These are phyloP conservation scores for Steinernema scapterisci DNA, from an alignment of 2,888 invertebrate species.

Conservation along the genomic window DNA sequence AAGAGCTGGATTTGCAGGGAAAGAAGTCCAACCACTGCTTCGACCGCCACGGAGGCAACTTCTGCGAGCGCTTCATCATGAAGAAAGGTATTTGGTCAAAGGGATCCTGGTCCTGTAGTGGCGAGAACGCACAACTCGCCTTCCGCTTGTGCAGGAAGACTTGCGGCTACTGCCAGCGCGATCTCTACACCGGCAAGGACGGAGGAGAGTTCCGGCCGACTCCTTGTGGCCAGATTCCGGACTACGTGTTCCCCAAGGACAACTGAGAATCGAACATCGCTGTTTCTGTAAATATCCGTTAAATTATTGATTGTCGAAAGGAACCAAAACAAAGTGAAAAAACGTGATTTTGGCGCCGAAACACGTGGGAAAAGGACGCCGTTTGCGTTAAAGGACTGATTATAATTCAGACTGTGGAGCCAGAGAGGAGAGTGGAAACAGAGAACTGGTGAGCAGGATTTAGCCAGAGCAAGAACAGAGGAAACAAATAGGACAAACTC, in stretches of 20 bases:
- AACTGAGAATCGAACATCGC: neutral
- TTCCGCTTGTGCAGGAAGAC: slow-evolving; percentile 62
- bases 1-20: slow-evolving; percentile 37
- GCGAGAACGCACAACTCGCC: slow-evolving; percentile 55
- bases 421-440: too few species aligned
- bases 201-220: slow-evolving; percentile 18
- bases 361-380: too few species aligned
- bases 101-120: slow-evolving; percentile 58
- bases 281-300: slow-evolving; percentile 5
- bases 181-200: slow-evolving; percentile 46
- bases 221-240: slow-evolving; percentile 18
- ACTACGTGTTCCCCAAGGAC: slow-evolving; percentile 12
- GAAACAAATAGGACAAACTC: too few species aligned
- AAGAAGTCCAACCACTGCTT: slow-evolving; percentile 54
- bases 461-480: too few species aligned
- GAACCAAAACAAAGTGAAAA: neutral
- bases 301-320: neutral
- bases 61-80: slow-evolving; percentile 55
- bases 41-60: slow-evolving; percentile 55
- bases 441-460: too few species aligned
- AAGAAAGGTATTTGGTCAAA: slow-evolving; percentile 48
- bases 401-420: too few species aligned
- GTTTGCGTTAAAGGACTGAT: too few species aligned
- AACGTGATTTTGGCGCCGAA: neutral
- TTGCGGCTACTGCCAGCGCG: slow-evolving; percentile 58